Conservation (phyloP, 2,113 vertebrate species). For the Poecilia latipinna region DNA sequence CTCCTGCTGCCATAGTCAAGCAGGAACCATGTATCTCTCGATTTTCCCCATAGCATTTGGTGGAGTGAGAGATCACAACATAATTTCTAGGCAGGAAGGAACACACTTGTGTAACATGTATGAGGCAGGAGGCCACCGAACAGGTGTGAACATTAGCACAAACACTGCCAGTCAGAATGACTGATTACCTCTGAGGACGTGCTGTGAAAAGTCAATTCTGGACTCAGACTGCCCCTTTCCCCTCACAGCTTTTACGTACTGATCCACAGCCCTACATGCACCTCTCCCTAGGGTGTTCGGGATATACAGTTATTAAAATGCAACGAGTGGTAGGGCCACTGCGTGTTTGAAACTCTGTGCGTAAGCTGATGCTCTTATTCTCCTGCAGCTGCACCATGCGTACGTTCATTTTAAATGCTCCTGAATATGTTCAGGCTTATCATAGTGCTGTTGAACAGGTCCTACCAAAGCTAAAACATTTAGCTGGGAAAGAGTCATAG, state of each 20-base stretch:
- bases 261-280: conserved; percentile 48
- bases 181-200: conserved; percentile 72
- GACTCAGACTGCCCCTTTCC: conserved; percentile 48
- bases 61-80: conserved; percentile 64
- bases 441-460: too few species aligned
- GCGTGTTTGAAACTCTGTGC: conserved; percentile 38
- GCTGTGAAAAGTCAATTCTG: conserved; percentile 78
- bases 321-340: conserved; percentile 56
- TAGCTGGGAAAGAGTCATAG: too few species aligned
- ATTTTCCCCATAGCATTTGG: conserved; percentile 38
- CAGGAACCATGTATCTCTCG: conserved; percentile 46
- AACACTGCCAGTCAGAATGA: conserved; percentile 81
- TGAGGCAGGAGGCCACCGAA: conserved; percentile 63
- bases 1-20: conserved; percentile 29
- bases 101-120: conserved; percentile 57
- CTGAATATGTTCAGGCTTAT: neutral
- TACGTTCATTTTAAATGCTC: conserved; percentile 28
- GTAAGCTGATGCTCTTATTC: conserved; percentile 52
- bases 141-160: conserved; percentile 65
- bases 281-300: conserved; percentile 66
- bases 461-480: too few species aligned
- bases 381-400: conserved; percentile 36
- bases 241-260: conserved; percentile 42
- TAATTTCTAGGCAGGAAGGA: conserved; percentile 72
- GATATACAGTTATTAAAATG: conserved; percentile 76